Evolutionary conservation across 2,113 vertebrate species (phyloP), one percentile per base, ranked within the genome.

Genomic region (Chaetura pelagica): DNA sequence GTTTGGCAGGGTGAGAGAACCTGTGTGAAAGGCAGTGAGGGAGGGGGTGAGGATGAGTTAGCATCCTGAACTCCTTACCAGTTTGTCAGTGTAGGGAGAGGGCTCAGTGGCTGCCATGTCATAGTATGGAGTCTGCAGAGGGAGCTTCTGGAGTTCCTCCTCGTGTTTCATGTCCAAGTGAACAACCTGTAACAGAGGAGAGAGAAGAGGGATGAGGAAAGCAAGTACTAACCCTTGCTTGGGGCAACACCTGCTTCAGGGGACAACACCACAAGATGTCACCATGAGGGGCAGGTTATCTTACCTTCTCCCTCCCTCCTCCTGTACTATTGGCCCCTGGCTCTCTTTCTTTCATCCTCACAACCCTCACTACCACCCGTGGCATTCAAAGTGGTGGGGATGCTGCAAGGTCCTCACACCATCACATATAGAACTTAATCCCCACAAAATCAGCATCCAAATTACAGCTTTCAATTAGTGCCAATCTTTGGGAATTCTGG

Each of bases 61-160:
- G 73, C 71, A 18, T 20, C 63, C 40, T 9, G 9, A 7, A 27
- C 51, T 89, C 98, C 99, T 99, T 98, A 99, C 99, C 98, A 95
- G 97, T 81, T 98, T 98, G 97, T 99, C 98, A 30, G 97, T 95
- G 97, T 98, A 98, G 67, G 98, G 97, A 79, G 98, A 97, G 51
- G 98, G 97, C 94, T 99, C 98, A 0, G 98, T 97, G 90, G 98
- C 96, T 42, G 98, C 98, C 98, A 98, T 98, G 97, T 99, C 98
- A 5, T 98, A 99, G 97, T 99, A 99, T 30, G 98, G 98, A 35
- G 98, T 91, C 96, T 99, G 98, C 16, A 98, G 97, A 42, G 98
- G 97, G 81, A 98, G 97, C 92, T 99, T 98, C 98, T 98, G 98
- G 61, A 98, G 97, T 77, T 99, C 98, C 80, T 99, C 98, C 29